Conservation (phyloP, 2,113 vertebrate species). For the Oxyura jamaicensis region DNA sequence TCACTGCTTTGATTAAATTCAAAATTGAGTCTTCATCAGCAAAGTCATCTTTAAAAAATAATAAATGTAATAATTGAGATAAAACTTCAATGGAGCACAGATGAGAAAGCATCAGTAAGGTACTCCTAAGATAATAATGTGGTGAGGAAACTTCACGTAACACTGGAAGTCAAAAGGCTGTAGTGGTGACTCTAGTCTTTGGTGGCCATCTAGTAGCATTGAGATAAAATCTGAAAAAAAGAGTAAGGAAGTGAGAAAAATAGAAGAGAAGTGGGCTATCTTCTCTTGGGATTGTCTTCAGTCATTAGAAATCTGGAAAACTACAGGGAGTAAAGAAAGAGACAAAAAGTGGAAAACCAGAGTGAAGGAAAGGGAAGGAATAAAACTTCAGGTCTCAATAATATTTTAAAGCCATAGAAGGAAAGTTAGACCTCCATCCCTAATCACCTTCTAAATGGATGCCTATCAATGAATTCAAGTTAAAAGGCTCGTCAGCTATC, state of each 20-base stretch:
- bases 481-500: background rate
- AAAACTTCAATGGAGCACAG: background rate
- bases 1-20: conserved; percentile 21
- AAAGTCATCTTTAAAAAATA: conserved; percentile 19
- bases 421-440: background rate
- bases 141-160: background rate
- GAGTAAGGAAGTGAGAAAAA: background rate
- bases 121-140: background rate
- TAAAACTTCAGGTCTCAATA: background rate
- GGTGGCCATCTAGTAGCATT: background rate
- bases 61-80: background rate
- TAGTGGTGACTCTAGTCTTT: background rate
- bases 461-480: background rate
- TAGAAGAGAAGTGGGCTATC: background rate
- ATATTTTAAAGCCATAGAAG: background rate
- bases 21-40: background rate
- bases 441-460: background rate
- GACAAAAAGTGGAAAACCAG: background rate
- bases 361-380: background rate
- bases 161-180: fast-evolving
- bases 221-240: background rate
- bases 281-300: background rate
- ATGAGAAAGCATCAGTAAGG: background rate
- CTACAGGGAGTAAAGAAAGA: background rate
- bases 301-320: background rate